Percentiles rank a stretch among this genome's conserved stretches.
These are phyloP conservation scores for Aromia moschata DNA, from an alignment of 2,888 invertebrate genomes.

Conservation along the genomic window DNA sequence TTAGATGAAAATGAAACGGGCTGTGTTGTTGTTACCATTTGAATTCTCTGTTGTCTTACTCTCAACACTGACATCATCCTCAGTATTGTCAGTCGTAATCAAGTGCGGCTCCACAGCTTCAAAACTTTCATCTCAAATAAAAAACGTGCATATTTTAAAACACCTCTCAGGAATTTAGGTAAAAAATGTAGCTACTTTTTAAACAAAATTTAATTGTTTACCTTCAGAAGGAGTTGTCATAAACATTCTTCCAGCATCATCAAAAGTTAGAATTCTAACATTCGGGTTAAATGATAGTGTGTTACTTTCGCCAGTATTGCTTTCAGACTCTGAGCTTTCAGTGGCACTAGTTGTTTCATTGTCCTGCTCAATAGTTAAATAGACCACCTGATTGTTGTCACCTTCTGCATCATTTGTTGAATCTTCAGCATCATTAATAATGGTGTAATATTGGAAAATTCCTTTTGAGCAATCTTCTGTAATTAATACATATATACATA, in stretches of 20 bases:
- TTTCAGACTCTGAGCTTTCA: not conserved
- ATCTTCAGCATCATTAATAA: constrained; percentile 9
- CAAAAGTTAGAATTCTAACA: constrained; percentile 15
- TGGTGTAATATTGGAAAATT: constrained; percentile 20
- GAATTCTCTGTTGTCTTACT: constrained; percentile 29
- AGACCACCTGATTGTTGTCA: constrained; percentile 2
- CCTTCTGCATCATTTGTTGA: not conserved
- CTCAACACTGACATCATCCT: constrained; percentile 26
- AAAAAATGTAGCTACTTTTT: no score
- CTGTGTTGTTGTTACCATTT: constrained; percentile 8
- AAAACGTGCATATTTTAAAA: not conserved
- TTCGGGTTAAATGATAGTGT: not conserved
- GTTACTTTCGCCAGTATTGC: constrained; percentile 1
- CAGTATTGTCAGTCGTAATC: constrained; percentile 37
- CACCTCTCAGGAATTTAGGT: no score
- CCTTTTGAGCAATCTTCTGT: not conserved
- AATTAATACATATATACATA: not conserved
- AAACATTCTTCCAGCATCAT: constrained; percentile 19
- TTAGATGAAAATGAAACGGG: not conserved
- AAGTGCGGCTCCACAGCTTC: constrained; percentile 39
- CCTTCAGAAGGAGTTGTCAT: constrained; percentile 15
- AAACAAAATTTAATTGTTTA: not conserved
- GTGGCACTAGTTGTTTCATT: not conserved
- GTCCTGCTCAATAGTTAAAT: constrained; percentile 7
- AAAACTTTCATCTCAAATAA: constrained; percentile 35